Base-by-base conservation (phyloP, 2,888 invertebrate species). In the Sesamia inferens region DNA sequence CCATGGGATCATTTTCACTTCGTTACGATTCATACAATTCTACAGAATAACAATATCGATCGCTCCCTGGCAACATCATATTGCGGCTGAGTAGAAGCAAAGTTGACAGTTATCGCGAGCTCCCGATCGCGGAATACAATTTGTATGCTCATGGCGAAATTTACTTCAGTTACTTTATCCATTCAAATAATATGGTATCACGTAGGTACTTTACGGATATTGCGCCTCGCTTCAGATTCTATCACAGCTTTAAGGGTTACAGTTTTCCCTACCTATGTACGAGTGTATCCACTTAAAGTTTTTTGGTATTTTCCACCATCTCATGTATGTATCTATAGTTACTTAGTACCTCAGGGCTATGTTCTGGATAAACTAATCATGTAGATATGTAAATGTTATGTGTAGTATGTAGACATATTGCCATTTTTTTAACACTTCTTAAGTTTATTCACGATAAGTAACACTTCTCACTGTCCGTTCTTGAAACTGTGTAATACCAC, bases 41-140 rank as follows among this genome's bases (percentile, higher is more conserved):
- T 76, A 75, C 65, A 72, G 75, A 85, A 79, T 85, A 79, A 79
- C 76, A 74, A 74, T 64, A 70, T 68, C 67, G 61, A 77, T 78
- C 69, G 42, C 67, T 76, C 70, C 59, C 61, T 69, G 63, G 65
- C 74, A 68, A 58, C 65, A 76, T 81, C 79, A 83, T 82, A 85
- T 85, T 82, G 79, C 80, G 76, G 76, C 74, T 78, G 83, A 79
- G 83, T 85, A 73, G 75, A 88, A 85, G 82, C 84, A 84, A 79
- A 85, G 82, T 85, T 84, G 85, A 88, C 87, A 88, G 88, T 86
- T 87, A 89, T 87, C 85, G 77, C 78, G 81, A 81, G 82, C 78
- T 81, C 81, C 74, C 81, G 78, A 85, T 85, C 84, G 79, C 68
- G 76, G 76, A 85, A 85, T 85, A 82, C 82, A 86, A 86, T 88